These are phyloP conservation scores for Syngnathus floridae DNA, from an alignment of 2,113 vertebrate species.

Conservation along the genomic window DNA sequence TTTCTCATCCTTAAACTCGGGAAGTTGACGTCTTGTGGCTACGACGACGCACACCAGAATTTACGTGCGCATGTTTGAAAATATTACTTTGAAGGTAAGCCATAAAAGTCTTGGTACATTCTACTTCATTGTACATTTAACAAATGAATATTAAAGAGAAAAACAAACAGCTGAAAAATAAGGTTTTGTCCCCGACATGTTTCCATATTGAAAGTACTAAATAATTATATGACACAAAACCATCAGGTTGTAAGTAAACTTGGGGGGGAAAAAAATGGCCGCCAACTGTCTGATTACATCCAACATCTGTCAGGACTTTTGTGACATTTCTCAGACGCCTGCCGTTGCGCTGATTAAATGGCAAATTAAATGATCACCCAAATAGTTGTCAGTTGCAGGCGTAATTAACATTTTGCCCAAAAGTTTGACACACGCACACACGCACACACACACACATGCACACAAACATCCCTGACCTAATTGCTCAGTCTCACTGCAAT, in stretches of 20 bases:
- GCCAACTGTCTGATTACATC: background rate
- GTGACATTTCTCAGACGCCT: conserved; percentile 5
- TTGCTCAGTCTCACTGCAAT: conserved; percentile 79
- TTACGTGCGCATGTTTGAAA: background rate
- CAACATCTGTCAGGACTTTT: background rate
- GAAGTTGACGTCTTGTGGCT: background rate
- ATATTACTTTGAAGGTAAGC: background rate
- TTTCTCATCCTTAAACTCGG: conserved; percentile 39
- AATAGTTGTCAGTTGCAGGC: conserved; percentile 4
- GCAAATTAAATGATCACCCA: conserved; percentile 8
- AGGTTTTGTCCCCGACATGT: no score
- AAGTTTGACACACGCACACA: conserved; percentile 17
- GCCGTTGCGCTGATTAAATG: conserved; percentile 1
- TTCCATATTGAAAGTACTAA: no score
- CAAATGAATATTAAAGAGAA: no score
- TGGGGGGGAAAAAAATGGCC: background rate
- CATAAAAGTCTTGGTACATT: background rate
- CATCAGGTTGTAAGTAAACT: no score
- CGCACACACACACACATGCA: conserved; percentile 28
- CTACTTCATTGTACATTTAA: no score
- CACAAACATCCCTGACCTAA: conserved; percentile 70
- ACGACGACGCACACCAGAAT: background rate
- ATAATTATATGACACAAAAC: no score
- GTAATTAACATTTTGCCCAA: conserved; percentile 8
- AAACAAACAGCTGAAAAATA: background rate